A percentile compares a stretch with the other conserved stretches of the same genome.
Conservation (phyloP, 1,140 invertebrate genomes). For the Tenebrio molitor region DNA sequence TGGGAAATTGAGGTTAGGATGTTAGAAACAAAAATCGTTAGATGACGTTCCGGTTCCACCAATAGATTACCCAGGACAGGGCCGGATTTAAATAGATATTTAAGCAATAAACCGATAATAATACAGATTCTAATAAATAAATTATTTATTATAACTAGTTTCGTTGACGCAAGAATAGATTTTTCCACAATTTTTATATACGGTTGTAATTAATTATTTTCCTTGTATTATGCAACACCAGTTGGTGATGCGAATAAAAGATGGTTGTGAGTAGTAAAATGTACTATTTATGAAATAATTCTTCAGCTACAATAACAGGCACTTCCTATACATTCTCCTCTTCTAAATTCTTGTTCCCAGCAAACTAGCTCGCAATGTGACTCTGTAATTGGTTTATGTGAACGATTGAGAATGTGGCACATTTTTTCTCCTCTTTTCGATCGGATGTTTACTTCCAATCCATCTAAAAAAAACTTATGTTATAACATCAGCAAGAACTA, state of each 20-base stretch:
- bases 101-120: too few relatives aligned
- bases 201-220: too few relatives aligned
- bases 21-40: not conserved
- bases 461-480: not conserved
- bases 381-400: not conserved
- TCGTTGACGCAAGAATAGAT: too few relatives aligned
- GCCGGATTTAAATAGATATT: not conserved
- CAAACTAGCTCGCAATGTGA: not conserved
- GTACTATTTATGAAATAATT: too few relatives aligned
- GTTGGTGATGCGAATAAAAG: too few relatives aligned
- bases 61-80: not conserved
- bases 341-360: not conserved
- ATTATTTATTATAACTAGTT: too few relatives aligned
- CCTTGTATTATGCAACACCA: too few relatives aligned
- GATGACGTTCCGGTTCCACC: not conserved
- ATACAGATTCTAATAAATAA: too few relatives aligned
- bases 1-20: constrained; percentile 18
- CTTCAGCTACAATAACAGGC: not conserved
- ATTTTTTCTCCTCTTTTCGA: not conserved
- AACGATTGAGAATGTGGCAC: not conserved
- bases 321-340: not conserved
- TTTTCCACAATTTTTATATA: too few relatives aligned
- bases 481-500: too few relatives aligned
- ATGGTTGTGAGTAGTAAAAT: too few relatives aligned
- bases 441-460: not conserved